Base-by-base conservation (phyloP, 2,797 vertebrate genomes). In the Anisognathus igniventris region DNA sequence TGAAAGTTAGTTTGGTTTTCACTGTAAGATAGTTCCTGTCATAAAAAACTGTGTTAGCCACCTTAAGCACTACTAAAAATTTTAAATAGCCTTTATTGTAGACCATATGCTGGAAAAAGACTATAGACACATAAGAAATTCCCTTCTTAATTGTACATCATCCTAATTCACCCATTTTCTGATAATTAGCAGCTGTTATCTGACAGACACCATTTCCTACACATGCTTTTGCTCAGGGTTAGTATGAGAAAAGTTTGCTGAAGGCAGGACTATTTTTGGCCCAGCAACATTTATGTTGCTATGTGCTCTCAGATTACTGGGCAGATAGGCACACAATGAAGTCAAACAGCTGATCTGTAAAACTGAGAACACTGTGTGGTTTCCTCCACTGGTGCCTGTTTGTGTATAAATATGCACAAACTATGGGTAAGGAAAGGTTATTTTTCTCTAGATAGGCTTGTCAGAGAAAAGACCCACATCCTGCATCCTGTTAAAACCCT, bases 251-350 rank as follows among this genome's bases (percentile, higher is more conserved):
- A 97, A 92, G 90, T 94, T 93, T 96, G 92, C 94, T 96, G 66
- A 89, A 91, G 93, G 92, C 87, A 86, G 86, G 73, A 40, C 95
- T 97, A 97, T 98, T 98, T 98, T 95, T 92, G 97, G 95, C 88
- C 88, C 79, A 75, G 83, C 64, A 84, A 33, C 48, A 94, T 66
- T 91, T 75, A 19, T 65, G 96, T 97, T 97, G 96, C 96, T 97
- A 93, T 95, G 96, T 94, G 94, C 93, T 94, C 94, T 97, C 96
- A 97, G 96, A 97, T 97, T 89, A 90, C 95, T 47, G 88, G 94
- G 94, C 92, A 96, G 44, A 88, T 90, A 93, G 86, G 90, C 89
- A 92, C 75, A 95, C 91, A 96, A 96, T 93, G 94, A 92, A 86
- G 18, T 51, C 88, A 77, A 96, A 94, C 95, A 97, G 97, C 96